Evolutionary conservation across 2,113 vertebrate genomes (phyloP).

Genomic region (Orycteropus afer): DNA sequence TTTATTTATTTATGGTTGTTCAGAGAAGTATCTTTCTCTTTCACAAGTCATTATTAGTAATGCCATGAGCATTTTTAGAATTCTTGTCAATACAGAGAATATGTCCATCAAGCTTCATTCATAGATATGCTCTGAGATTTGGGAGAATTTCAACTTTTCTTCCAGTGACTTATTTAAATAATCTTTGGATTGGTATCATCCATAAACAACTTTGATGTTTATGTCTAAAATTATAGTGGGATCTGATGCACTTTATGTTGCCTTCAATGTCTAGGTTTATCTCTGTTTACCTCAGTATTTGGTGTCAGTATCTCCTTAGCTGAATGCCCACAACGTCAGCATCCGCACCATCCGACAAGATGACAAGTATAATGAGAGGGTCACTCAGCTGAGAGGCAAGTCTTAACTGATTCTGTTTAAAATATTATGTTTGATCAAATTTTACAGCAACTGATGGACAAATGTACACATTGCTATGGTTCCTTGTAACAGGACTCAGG

Average conservation of each 20-base stretch:
- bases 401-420: not conserved
- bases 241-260: not conserved
- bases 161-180: not conserved
- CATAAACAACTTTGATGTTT: not conserved
- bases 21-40: not conserved
- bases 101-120: not conserved
- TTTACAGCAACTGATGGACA: not conserved
- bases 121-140: not conserved
- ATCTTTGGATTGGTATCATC: not conserved
- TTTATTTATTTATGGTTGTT: not conserved
- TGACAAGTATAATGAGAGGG: not conserved
- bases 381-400: accelerated
- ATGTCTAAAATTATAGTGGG: not conserved
- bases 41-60: not conserved
- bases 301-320: not conserved
- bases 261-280: not conserved
- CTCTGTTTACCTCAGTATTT: no score
- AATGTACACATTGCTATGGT: not conserved
- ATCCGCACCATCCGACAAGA: not conserved
- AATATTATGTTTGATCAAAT: not conserved
- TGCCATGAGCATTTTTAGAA: not conserved
- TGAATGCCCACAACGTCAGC: not conserved
- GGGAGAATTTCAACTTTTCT: not conserved
- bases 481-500: not conserved
- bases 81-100: not conserved